Evolutionary conservation across 1,140 invertebrate genomes (phyloP), one percentile per base, ranked within the genome.

Genomic region (Aphis gossypii): DNA sequence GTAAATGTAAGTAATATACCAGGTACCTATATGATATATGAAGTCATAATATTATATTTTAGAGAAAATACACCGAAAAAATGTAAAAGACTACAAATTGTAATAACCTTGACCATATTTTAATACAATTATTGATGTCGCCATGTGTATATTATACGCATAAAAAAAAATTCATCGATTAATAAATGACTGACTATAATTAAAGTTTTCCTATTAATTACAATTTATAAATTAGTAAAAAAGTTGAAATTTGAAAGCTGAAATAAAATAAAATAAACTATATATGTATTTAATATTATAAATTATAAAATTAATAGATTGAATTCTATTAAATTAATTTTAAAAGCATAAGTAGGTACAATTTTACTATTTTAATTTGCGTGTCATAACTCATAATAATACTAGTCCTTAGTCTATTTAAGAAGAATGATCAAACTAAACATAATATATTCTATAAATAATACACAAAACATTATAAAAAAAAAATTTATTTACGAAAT

Each of bases 101-200:
- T 41, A 56, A 56, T 89, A 89, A 89, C 60, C 60, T 88, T 88
- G 46, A 51, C 8, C 25, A 88, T 88, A 88, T 88, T 90, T 41
- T 90, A 56, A 60, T 30, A 90, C 20, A 60, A 60, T 60, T 60
- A 60, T 60, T 60, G 35, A 90, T 88, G 38, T 83, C 35, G 21
- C 35, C 35, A 38, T 83, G 20, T 23, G 23, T 54, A 54, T 23
- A 48, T 48, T 51, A 51, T 76, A 76, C 30, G 30, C 30, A n/a
- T 76, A n/a, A 18, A 76, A n/a, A n/a, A 35, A 76, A 30, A 68
- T 68, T 76, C 0, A 7, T 35, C 35, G 35, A 76, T 76, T 76
- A 18, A 5, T n/a, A 6, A 76, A 20, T n/a, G 18, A n/a, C 14
- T 76, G 4, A 76, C 30, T n/a, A n/a, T n/a, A 76, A 76, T 76